A percentile compares a stretch with the other conserved stretches of the same genome.
These are phyloP conservation scores for Glyphotaelius pellucidus DNA, from an alignment of 2,888 invertebrate genomes.

Conservation along the genomic window DNA sequence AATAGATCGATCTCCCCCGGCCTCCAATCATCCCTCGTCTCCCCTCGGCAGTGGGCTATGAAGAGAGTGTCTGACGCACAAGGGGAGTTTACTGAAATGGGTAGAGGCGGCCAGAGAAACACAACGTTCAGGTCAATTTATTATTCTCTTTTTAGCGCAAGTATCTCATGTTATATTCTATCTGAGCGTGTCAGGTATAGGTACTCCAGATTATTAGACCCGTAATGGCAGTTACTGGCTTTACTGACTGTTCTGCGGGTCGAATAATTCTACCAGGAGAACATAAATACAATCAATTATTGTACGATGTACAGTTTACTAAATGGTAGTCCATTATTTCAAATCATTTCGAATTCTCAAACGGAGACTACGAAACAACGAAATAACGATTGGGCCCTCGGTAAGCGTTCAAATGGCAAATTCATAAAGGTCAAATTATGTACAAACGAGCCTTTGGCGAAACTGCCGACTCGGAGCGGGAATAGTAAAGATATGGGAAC, in stretches of 20 bases:
- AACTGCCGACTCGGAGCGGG: neutral
- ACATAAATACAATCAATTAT: neutral
- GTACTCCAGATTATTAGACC: slow-evolving; percentile 52
- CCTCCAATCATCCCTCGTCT: slow-evolving; percentile 36
- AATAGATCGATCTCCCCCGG: slow-evolving; percentile 13
- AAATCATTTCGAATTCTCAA: neutral
- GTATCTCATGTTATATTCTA: slow-evolving; percentile 63
- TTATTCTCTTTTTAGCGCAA: slow-evolving; percentile 63
- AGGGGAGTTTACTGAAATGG: slow-evolving; percentile 20
- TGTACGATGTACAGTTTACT: neutral
- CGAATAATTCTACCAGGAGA: neutral
- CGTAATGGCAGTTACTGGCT: slow-evolving; percentile 30
- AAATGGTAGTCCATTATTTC: neutral
- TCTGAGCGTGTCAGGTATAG: slow-evolving; percentile 58
- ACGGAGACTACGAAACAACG: neutral
- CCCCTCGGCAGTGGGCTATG: neutral
- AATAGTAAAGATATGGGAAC: neutral
- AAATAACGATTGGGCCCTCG: neutral
- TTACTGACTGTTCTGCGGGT: neutral
- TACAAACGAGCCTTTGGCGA: neutral
- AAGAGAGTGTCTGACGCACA: slow-evolving; percentile 16
- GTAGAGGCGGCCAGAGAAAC: slow-evolving; percentile 42
- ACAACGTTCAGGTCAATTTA: slow-evolving; percentile 60
- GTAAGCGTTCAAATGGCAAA: neutral
- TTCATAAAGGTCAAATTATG: neutral